phyloP scores from a whole-genome alignment of 2,888 invertebrate species.

The Phragmatobia fuliginosa region DNA sequence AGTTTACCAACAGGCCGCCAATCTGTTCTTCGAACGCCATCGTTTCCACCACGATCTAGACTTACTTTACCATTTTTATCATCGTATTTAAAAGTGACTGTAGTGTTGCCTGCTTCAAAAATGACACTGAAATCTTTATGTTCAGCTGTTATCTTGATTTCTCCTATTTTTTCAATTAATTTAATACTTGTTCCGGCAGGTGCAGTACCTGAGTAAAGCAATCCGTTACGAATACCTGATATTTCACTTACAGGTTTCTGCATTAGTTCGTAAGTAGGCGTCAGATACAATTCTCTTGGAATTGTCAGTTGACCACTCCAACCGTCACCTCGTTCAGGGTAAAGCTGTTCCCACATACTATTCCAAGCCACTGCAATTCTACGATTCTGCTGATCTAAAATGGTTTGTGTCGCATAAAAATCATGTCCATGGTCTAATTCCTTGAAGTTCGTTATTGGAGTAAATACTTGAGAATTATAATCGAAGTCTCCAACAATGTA shows the following conservation, averaged over 20 bases:
- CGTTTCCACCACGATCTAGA: conserved; percentile 70
- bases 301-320: conserved; percentile 78
- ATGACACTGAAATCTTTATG: conserved; percentile 54
- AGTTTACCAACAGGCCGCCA: conserved; percentile 62
- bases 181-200: conserved; percentile 35
- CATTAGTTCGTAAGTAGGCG: conserved; percentile 54
- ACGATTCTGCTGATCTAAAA: conserved; percentile 57
- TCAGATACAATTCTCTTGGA: conserved; percentile 66
- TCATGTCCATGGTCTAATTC: conserved; percentile 78
- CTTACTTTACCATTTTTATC: conserved; percentile 52
- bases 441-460: conserved; percentile 58
- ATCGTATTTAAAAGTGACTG: conserved; percentile 64
- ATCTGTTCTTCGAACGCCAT: conserved; percentile 65
- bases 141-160: conserved; percentile 58
- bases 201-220: conserved; percentile 51
- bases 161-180: conserved; percentile 64
- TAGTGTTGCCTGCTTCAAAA: conserved; percentile 56
- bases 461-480: conserved; percentile 63
- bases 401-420: conserved; percentile 79
- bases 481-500: conserved; percentile 79
- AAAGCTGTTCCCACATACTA: conserved; percentile 77
- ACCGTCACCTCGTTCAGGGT: conserved; percentile 72
- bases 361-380: conserved; percentile 76
- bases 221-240: conserved; percentile 38
- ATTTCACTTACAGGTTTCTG: conserved; percentile 68